These are phyloP conservation scores for Aurelia aurita complex sp. Pacific DNA, from an alignment of 30 jellyfish, hydroid and myxozoan genomes.

Conservation along the genomic window DNA sequence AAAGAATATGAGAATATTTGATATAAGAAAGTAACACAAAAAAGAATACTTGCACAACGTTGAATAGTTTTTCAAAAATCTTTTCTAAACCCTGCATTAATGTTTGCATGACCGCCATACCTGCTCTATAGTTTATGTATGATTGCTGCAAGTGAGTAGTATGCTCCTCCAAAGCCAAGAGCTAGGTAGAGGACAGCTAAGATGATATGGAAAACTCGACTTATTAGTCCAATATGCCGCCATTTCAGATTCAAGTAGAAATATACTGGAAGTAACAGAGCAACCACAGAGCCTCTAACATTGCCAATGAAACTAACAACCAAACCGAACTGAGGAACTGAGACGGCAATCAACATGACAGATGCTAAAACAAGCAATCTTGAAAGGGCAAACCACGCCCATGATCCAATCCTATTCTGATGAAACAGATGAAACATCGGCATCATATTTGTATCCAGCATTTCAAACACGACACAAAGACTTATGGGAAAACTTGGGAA, in stretches of 20 bases:
- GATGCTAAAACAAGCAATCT: conserved; percentile 22
- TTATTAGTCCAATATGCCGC: conserved; percentile 12
- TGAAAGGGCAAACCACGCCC: conserved; percentile 57
- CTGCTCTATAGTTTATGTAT: background rate
- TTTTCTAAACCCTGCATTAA: no score
- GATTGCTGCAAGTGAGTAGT: conserved; percentile 44
- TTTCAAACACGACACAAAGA: conserved; percentile 73
- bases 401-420: background rate
- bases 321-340: conserved; percentile 81
- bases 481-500: conserved; percentile 55
- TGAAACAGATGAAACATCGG: conserved; percentile 38
- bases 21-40: no score
- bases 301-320: conserved; percentile 73
- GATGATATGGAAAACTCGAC: conserved; percentile 19
- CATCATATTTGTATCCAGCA: conserved; percentile 54
- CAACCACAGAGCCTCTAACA: conserved; percentile 64
- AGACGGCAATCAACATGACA: conserved; percentile 54
- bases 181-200: background rate
- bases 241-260: conserved; percentile 49
- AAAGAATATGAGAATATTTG: no score
- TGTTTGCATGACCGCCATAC: no score
- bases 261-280: conserved; percentile 51
- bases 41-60: no score
- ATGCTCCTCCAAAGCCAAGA: conserved; percentile 67
- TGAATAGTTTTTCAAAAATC: no score